Evolutionary conservation across 2,888 invertebrate species (phyloP).

Genomic region (Bimastos eiseni): DNA sequence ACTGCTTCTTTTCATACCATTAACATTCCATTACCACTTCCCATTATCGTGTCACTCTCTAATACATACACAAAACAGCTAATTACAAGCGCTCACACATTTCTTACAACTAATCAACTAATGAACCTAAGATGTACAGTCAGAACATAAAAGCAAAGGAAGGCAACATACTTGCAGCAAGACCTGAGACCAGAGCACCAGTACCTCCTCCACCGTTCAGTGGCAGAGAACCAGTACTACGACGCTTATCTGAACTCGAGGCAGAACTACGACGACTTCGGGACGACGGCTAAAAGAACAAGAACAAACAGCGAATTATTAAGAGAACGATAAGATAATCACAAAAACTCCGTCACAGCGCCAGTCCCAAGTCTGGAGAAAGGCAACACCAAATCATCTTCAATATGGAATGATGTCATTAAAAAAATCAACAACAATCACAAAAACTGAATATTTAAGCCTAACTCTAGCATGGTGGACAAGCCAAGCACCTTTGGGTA

Average conservation of each 20-base stretch:
- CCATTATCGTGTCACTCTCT: too few relatives aligned
- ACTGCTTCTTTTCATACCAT: too few relatives aligned
- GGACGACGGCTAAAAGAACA: neutral
- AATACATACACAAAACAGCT: neutral
- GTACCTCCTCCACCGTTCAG: neutral
- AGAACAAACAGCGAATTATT: neutral
- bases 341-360: neutral
- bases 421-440: too few relatives aligned
- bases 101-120: neutral
- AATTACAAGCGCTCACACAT: neutral
- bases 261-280: constrained; percentile 19
- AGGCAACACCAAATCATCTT: too few relatives aligned
- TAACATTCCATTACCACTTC: too few relatives aligned
- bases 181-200: neutral
- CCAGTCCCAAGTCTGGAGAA: too few relatives aligned
- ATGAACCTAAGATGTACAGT: neutral
- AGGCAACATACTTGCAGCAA: neutral
- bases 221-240: neutral
- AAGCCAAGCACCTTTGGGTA: too few relatives aligned
- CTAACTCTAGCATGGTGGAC: too few relatives aligned
- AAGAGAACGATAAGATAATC: neutral
- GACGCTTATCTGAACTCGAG: constrained; percentile 18
- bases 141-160: neutral
- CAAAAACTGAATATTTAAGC: too few relatives aligned
- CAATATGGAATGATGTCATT: too few relatives aligned